Evolutionary conservation across 2,113 vertebrate genomes (phyloP), one percentile per base, ranked within the genome.

Genomic region (Thamnaconus septentrionalis): DNA sequence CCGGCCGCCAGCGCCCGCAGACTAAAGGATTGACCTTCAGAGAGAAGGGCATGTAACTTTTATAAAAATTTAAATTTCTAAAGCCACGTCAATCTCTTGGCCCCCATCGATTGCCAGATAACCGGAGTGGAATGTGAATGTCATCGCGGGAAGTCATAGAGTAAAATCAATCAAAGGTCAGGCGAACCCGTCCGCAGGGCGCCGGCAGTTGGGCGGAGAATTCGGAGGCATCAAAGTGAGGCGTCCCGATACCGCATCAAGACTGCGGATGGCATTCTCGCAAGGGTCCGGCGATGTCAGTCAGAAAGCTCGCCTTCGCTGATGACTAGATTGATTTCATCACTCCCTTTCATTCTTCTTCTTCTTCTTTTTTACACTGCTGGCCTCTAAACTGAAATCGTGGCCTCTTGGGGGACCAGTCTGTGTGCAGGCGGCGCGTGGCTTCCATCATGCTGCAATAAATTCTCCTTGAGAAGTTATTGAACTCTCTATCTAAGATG

Each of bases 121-220:
- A 85, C 87, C 75, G 80, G 62, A 44, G 18, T 74, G 61, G 82
- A 87, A 88, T 88, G 87, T 90, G 90, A 93, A 93, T 93, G 92
- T 93, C 91, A 93, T 85, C 53, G 86, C 79, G 78, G 85, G 89
- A 91, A 90, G 87, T 85, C 80, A 78, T 53, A 53, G 82, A 88
- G 86, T 7, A 54, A 80, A 89, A 92, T 93, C 91, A 79, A 92
- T 93, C 86, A 75, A 78, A 90, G 91, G 90, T 92, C 90, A 89
- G 80, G 47, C 76, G 85, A 89, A 84, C 85, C 76, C 41, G 79
- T 87, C 87, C 80, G 69, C 73, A 71, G 73, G 65, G 75, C 74
- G 69, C 68, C 62, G 71, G 44, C 61, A 66, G 75, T 74, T 79
- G 64, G 57, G 68, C 11, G 73, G 65, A 75, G 56, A 81, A 76